Evolutionary conservation across 2,888 invertebrate genomes (phyloP).

Genomic region (Myopa testacea): DNA sequence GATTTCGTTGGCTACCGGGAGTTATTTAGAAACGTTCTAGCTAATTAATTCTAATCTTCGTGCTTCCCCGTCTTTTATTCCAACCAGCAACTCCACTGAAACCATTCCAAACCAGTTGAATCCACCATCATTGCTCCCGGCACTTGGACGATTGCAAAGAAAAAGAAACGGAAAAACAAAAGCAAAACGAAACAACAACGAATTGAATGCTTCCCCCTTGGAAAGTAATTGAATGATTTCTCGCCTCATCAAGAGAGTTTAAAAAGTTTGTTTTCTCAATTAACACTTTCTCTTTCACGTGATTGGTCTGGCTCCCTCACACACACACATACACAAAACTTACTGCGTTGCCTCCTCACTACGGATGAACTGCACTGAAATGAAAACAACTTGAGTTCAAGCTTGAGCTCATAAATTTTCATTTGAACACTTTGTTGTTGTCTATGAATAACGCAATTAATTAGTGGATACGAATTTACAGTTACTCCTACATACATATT

Average conservation of each 20-base stretch:
- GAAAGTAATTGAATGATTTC: conserved; percentile 10
- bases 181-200: neutral
- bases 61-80: neutral
- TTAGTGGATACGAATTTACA: conserved; percentile 15
- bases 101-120: neutral
- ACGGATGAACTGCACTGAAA: neutral
- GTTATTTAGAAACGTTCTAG: neutral
- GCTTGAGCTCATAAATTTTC: conserved; percentile 21
- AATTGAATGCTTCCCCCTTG: neutral
- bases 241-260: conserved; percentile 6
- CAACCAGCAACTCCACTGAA: neutral
- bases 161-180: neutral
- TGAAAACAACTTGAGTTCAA: conserved; percentile 7
- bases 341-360: neutral
- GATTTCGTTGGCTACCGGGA: neutral
- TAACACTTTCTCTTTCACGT: conserved; percentile 27
- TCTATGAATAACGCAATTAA: conserved; percentile 25
- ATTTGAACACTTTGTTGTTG: conserved; percentile 21
- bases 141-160: neutral
- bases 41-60: neutral
- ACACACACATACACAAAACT: neutral
- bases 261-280: conserved; percentile 27
- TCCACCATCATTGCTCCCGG: neutral
- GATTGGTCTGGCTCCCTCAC: neutral
- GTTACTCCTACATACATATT: neutral